Evolutionary conservation across 2,797 vertebrate species (phyloP).

Genomic region (Eulemur mongoz): DNA sequence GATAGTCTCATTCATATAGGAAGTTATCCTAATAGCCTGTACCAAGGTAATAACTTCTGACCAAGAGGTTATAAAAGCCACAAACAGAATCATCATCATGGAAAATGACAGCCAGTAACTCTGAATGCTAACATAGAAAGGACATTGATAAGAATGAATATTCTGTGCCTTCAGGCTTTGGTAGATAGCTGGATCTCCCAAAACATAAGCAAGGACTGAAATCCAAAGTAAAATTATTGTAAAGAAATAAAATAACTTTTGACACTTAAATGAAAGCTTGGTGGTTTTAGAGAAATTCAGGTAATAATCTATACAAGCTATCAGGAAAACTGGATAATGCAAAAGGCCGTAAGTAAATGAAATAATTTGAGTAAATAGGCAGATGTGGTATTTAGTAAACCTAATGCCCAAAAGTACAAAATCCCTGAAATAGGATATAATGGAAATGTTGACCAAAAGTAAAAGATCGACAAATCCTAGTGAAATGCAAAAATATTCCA

Average conservation of each 20-base stretch:
- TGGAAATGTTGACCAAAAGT: slow-evolving; percentile 80
- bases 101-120: slow-evolving; percentile 82
- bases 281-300: slow-evolving; percentile 75
- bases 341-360: slow-evolving; percentile 84
- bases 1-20: slow-evolving; percentile 72
- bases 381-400: slow-evolving; percentile 89
- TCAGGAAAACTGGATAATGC: slow-evolving; percentile 87
- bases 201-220: slow-evolving; percentile 80
- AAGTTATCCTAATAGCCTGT: slow-evolving; percentile 71
- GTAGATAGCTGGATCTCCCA: slow-evolving; percentile 76
- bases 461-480: slow-evolving; percentile 86
- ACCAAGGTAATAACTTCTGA: slow-evolving; percentile 78
- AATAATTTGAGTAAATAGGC: slow-evolving; percentile 88
- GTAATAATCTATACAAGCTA: slow-evolving; percentile 87
- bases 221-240: slow-evolving; percentile 84
- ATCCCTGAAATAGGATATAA: slow-evolving; percentile 84
- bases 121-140: slow-evolving; percentile 82
- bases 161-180: slow-evolving; percentile 72
- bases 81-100: slow-evolving; percentile 74
- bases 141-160: slow-evolving; percentile 80
- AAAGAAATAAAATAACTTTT: slow-evolving; percentile 71
- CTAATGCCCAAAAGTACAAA: slow-evolving; percentile 84
- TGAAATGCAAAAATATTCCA: slow-evolving; percentile 89
- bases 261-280: slow-evolving; percentile 34
- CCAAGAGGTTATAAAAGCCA: slow-evolving; percentile 68